Evolutionary conservation across 2,797 vertebrate species (phyloP).

Genomic region (Pangasius djambal): DNA sequence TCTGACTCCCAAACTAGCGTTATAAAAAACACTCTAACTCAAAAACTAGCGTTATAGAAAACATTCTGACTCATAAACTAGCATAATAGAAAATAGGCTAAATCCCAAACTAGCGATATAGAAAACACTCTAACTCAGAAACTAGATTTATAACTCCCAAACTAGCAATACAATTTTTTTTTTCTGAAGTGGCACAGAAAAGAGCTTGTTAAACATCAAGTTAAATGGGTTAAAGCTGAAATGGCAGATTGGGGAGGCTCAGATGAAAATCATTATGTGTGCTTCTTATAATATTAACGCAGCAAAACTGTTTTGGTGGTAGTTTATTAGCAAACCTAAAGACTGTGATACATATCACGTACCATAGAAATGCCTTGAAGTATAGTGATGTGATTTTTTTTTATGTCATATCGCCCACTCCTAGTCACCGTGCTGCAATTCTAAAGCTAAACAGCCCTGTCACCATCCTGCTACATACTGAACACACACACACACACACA

Average conservation of each 20-base stretch:
- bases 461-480: not conserved
- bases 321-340: not conserved
- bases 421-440: not conserved
- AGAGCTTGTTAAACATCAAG: not conserved
- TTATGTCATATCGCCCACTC: not conserved
- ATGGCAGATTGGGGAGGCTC: not conserved
- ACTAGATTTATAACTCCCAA: not conserved
- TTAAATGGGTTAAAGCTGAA: not conserved
- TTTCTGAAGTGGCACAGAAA: not conserved
- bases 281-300: not conserved
- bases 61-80: not conserved
- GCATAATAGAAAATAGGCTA: not conserved
- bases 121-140: not conserved
- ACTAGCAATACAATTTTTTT: not conserved
- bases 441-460: not conserved
- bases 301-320: not conserved
- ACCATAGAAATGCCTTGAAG: not conserved
- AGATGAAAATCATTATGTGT: not conserved
- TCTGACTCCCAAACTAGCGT: not conserved
- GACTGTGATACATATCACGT: not conserved
- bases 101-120: not conserved
- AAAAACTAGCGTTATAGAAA: not conserved
- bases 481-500: constrained; percentile 1
- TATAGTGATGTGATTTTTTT: not conserved
- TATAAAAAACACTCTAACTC: not conserved